Evolutionary conservation across 2,888 invertebrate genomes (phyloP).

Genomic region (Teleiodes luculella): DNA sequence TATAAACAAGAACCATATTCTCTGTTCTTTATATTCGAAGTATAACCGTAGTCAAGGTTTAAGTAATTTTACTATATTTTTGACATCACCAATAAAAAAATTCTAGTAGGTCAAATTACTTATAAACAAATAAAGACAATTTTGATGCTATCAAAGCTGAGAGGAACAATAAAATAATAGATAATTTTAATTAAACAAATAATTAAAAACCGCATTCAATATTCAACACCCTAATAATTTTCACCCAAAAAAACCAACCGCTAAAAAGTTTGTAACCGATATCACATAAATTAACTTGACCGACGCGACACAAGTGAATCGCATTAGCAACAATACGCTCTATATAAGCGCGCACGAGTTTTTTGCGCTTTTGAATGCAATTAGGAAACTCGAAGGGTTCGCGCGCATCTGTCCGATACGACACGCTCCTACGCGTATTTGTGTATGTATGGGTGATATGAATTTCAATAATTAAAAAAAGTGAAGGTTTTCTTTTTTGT

Average conservation of each 20-base stretch:
- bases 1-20: too few relatives aligned
- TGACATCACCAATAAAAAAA: too few relatives aligned
- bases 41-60: too few relatives aligned
- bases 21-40: too few relatives aligned
- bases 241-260: neutral
- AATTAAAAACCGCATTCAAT: neutral
- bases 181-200: too few relatives aligned
- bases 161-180: too few relatives aligned
- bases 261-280: constrained; percentile 8
- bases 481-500: too few relatives aligned
- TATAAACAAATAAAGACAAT: too few relatives aligned
- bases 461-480: neutral
- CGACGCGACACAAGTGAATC: constrained; percentile 17
- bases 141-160: too few relatives aligned
- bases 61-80: too few relatives aligned
- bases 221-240: neutral
- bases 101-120: too few relatives aligned
- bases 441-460: neutral
- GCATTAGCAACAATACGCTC: constrained; percentile 17
- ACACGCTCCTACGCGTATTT: neutral
- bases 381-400: constrained; percentile 27
- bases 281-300: constrained; percentile 15
- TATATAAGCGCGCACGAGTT: constrained; percentile 2
- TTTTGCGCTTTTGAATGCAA: constrained; percentile 33
- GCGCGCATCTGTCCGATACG: constrained; percentile 41